Base-by-base conservation (phyloP, 2,888 invertebrate species). In the Osmoderma eremita region DNA sequence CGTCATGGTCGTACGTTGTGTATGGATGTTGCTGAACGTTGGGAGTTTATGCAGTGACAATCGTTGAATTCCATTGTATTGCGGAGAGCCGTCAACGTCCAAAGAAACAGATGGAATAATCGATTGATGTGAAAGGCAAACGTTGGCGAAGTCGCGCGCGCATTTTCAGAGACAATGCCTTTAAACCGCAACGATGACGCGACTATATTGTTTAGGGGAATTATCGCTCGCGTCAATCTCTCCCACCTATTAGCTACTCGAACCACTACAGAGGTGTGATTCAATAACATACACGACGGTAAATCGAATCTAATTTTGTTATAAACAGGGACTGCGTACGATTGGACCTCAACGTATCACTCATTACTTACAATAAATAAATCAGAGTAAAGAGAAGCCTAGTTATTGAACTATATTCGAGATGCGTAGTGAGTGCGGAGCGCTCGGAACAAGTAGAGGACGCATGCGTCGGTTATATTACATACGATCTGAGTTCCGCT, bases 391-490 rank as follows among this genome's bases (percentile, higher is more conserved):
- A 53, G 53, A 51, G 63, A 54, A 51, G 61, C 53, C 54, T 53
- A 67, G 54, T 54, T 67, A 63, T 63, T 53, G 62, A 68, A 65
- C 50, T 62, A 61, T 65, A 58, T 24, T 54, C 54, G 48, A 65
- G 61, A 63, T 49, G 49, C 65, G 63, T 61, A 58, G 53, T 45
- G 48, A 20, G 12, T 42, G 41, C 63, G 62, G 58, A 65, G 64
- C 71, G 67, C 67, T 65, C 67, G 42, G 15, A 53, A 61, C 53
- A 20, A 39, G 13, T 49, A 20, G 30, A 42, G 30, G 66, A 70
- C 74, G 72, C 74, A 72, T 73, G 74, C 73, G 72, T 69, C 38
- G 61, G 56, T 64, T 67, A 69, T 71, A 69, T 65, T 61, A 51
- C 58, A 63, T 49, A 54, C 58, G 48, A 56, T 45, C 69, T 39